Percentiles rank a stretch among this genome's conserved stretches.
These are phyloP conservation scores for Carabus problematicus DNA, from an alignment of 2,888 invertebrate genomes.

Conservation along the genomic window DNA sequence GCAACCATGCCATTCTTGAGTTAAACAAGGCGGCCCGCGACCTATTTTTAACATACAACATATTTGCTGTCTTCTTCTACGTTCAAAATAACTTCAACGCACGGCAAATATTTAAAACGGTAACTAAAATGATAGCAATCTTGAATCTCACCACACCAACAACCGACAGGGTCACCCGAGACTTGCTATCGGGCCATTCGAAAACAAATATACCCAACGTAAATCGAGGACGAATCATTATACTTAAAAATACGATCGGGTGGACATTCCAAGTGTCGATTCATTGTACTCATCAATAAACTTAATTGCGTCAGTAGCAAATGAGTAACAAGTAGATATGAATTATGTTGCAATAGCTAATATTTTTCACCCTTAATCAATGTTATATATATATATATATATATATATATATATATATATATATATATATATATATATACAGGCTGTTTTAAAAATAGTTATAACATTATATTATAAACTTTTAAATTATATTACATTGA, in stretches of 20 bases:
- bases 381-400: background rate
- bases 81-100: constrained; percentile 44
- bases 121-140: constrained; percentile 31
- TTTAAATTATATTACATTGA: background rate
- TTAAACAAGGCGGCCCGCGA: constrained; percentile 45
- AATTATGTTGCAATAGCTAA: constrained; percentile 24
- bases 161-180: constrained; percentile 20
- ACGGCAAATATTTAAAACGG: constrained; percentile 35
- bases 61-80: constrained; percentile 44
- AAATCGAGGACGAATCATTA: too few relatives aligned
- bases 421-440: constrained; percentile 16
- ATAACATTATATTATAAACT: too few relatives aligned
- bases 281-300: too few relatives aligned
- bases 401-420: constrained; percentile 17
- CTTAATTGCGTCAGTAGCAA: too few relatives aligned
- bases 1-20: constrained; percentile 41
- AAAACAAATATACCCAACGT: too few relatives aligned
- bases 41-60: constrained; percentile 45
- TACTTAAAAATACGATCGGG: too few relatives aligned
- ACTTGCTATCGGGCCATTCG: too few relatives aligned
- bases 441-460: too few relatives aligned
- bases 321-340: background rate
- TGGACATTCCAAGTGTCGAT: too few relatives aligned
- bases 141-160: constrained; percentile 15
- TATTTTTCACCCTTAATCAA: background rate